Conservation (phyloP, 2,113 vertebrate species). For the Ellobius talpinus region DNA sequence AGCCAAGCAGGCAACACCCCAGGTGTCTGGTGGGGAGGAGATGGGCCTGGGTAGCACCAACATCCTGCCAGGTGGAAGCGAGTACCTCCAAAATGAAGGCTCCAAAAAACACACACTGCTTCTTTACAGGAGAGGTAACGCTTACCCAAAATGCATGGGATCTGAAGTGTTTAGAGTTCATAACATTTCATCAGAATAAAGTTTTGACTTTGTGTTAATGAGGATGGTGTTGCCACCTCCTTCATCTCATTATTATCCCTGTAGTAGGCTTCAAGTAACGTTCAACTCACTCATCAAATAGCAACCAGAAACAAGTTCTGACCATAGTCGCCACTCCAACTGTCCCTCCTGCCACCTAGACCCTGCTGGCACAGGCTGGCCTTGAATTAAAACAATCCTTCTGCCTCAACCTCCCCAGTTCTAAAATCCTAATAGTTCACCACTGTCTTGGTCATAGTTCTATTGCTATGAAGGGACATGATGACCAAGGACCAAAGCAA, state of each 20-base stretch:
- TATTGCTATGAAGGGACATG: neutral
- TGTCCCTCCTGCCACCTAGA: neutral
- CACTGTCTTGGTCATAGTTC: neutral
- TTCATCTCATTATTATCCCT: neutral
- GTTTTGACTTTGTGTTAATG: slow-evolving; percentile 5
- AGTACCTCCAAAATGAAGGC: neutral
- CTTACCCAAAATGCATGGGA: neutral
- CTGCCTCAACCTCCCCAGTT: neutral
- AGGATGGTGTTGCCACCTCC: neutral
- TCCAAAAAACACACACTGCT: neutral
- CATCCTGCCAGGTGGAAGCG: neutral
- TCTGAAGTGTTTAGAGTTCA: neutral
- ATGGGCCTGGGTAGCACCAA: neutral
- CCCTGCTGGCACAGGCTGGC: neutral
- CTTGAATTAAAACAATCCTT: neutral
- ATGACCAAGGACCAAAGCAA: neutral
- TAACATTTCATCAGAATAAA: neutral
- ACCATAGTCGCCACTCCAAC: neutral
- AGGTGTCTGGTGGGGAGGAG: neutral
- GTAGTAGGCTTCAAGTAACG: neutral
- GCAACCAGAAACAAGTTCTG: neutral
- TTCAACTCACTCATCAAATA: neutral
- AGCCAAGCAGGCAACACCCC: neutral
- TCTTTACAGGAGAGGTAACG: neutral
- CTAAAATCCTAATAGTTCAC: neutral